A percentile compares a stretch with the other conserved stretches of the same genome.
Conservation (phyloP, 2,888 invertebrate species). For the Xylophagus ater region DNA sequence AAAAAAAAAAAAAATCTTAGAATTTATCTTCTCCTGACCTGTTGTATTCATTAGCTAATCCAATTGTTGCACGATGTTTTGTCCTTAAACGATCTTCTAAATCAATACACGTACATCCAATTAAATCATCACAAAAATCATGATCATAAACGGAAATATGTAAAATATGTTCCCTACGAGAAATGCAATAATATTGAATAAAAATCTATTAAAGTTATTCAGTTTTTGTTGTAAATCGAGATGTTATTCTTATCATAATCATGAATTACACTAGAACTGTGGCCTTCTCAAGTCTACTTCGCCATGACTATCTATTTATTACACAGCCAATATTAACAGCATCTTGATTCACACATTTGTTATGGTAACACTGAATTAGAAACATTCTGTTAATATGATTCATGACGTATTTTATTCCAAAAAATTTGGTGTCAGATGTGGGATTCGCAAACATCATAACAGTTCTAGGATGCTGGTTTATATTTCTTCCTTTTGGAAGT, state of each 20-base stretch:
- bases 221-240: constrained; percentile 44
- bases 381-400: too few species aligned
- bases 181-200: constrained; percentile 20
- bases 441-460: too few species aligned
- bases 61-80: constrained; percentile 67
- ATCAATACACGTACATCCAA: constrained; percentile 76
- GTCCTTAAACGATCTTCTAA: constrained; percentile 78
- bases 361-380: too few species aligned
- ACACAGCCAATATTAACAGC: too few species aligned
- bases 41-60: constrained; percentile 58
- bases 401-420: too few species aligned
- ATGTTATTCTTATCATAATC: not conserved
- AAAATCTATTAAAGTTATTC: not conserved
- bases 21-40: too few species aligned
- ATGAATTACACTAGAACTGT: not conserved
- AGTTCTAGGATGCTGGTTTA: too few species aligned
- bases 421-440: too few species aligned
- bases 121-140: constrained; percentile 64
- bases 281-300: not conserved
- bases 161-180: constrained; percentile 65
- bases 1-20: too few species aligned
- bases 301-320: not conserved
- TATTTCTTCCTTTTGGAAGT: too few species aligned
- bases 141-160: constrained; percentile 65
- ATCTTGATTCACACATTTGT: too few species aligned